phyloP scores from a whole-genome alignment of 2,113 vertebrate genomes.

The Triplophysa rosa region DNA sequence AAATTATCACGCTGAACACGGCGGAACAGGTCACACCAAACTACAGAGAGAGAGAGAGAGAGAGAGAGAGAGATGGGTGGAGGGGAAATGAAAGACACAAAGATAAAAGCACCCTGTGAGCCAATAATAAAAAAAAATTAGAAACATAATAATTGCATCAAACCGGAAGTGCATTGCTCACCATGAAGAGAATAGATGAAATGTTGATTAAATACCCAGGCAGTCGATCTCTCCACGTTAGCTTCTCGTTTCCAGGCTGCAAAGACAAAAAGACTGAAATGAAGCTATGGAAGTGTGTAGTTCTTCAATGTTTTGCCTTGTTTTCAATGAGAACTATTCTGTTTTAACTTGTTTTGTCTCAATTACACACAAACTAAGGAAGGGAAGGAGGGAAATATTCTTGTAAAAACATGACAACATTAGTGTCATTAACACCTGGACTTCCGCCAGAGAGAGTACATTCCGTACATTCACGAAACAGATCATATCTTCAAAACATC shows the following conservation, averaged over 20 bases:
- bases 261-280: neutral
- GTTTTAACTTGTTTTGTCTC: neutral
- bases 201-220: constrained; percentile 90
- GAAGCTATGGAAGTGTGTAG: neutral
- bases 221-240: constrained; percentile 89
- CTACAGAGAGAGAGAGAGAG: constrained; percentile 61
- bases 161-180: constrained; percentile 57
- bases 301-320: constrained; percentile 6
- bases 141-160: neutral
- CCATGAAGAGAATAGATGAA: constrained; percentile 94
- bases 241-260: constrained; percentile 78
- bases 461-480: constrained; percentile 13
- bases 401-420: constrained; percentile 23
- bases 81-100: neutral
- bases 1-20: constrained; percentile 91
- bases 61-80: neutral
- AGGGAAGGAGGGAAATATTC: too few relatives aligned
- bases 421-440: neutral
- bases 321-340: neutral
- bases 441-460: neutral
- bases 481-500: neutral
- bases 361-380: neutral
- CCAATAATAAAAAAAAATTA: neutral
- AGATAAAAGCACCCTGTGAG: neutral
- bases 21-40: constrained; percentile 89